Evolutionary conservation across 2,797 vertebrate genomes (phyloP), one percentile per base, ranked within the genome.

Genomic region (Aulostomus chinensis): DNA sequence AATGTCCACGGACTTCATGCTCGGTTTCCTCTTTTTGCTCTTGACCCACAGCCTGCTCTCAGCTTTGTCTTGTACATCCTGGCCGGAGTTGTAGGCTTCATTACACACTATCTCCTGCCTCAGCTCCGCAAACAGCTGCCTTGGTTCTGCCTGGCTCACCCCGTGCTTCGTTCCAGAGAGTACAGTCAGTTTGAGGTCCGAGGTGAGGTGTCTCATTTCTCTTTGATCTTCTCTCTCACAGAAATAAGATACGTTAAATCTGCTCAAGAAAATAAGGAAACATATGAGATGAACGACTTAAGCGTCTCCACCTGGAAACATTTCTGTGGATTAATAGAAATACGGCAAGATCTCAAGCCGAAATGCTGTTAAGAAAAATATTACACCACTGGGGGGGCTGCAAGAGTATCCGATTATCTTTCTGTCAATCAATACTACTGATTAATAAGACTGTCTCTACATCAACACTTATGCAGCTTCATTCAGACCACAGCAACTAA

Each of bases 181-280:
- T 96, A 96, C 80, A 95, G 93, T 83, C 94, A 96, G 90, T 96
- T 96, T 0, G 94, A 96, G 81, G 94, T 96, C 59, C 92, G 94
- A 40, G 93, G 94, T 96, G 74, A 92, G n/a, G 92, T 79, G 57
- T 47, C 41, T 24, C 9, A 39, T 30, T 38, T 11, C 9, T 47
- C 17, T 24, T 49, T 40, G 20, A 24, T 47, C 9, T 30, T 28
- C 4, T 1, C 24, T 55, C 5, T 2, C 6, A 13, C 21, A 32
- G 8, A 48, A 52, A 12, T 6, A n/a, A n/a, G n/a, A n/a, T n/a
- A 29, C 24, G 6, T 9, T 25, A 25, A 25, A 9, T 9, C 24
- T 25, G 24, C 6, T 6, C 6, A 9, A 6, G 24, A 25, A 6
- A 2, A 4, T 26, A 30, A 10, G 30, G 26, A 17, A 31, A 43